Percentiles rank a stretch among this genome's conserved stretches.
These are phyloP conservation scores for Parambassis ranga DNA, from an alignment of 2,797 vertebrate genomes.

Conservation along the genomic window DNA sequence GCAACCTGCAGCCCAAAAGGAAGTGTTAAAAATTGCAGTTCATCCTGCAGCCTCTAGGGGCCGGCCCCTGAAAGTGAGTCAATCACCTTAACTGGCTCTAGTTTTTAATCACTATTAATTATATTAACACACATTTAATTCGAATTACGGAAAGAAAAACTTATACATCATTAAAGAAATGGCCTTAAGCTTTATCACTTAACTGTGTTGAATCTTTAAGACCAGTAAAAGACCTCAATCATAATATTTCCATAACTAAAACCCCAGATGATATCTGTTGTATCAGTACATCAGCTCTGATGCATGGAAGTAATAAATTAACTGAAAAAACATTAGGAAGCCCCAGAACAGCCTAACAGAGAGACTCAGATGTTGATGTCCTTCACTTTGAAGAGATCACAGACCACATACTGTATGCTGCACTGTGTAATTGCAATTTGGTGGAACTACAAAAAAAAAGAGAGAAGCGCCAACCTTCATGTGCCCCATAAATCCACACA, in stretches of 20 bases:
- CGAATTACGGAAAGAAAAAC: too few relatives aligned
- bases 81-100: too few relatives aligned
- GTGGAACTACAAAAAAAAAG: constrained; percentile 49
- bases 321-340: constrained; percentile 5
- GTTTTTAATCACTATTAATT: too few relatives aligned
- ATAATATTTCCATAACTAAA: neutral
- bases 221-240: neutral
- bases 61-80: too few relatives aligned
- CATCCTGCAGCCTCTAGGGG: too few relatives aligned
- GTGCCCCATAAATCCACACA: constrained; percentile 57
- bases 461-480: constrained; percentile 57
- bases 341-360: constrained; percentile 7
- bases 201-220: constrained; percentile 8
- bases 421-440: constrained; percentile 61
- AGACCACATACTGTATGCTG: constrained; percentile 34
- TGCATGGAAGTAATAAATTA: constrained; percentile 34
- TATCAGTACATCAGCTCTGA: neutral
- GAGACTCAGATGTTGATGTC: constrained; percentile 30
- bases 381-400: constrained; percentile 64
- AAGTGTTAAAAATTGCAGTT: too few relatives aligned
- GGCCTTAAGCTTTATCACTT: neutral
- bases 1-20: too few relatives aligned
- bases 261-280: neutral
- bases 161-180: too few relatives aligned
- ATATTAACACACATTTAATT: too few relatives aligned